Base-by-base conservation (phyloP, 2,888 invertebrate species). In the Meliscaeva auricollis region DNA sequence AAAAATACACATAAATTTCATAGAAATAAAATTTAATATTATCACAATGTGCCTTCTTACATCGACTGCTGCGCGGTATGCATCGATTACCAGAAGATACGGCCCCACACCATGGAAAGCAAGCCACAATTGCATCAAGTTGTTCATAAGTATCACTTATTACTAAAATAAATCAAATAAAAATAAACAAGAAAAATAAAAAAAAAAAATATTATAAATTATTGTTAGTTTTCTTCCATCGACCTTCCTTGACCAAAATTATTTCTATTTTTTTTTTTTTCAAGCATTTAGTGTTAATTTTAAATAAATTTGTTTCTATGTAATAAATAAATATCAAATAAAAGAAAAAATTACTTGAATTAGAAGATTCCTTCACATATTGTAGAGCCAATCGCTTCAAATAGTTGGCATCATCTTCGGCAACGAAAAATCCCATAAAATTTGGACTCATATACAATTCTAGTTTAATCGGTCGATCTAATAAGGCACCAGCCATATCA, bases 351-450 rank as follows among this genome's bases (percentile, higher is more conserved):
- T n/a, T 93, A 96, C 96, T 95, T 89, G 95, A 94, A 89, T 95
- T 94, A 64, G 95, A 94, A 15, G 96, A 95, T 93, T 96, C 96
- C 91, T 96, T 96, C 35, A 96, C 96, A 93, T 96, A 97, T 90
- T 96, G 95, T 88, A 95, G 93, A 2, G 97, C 96, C 88, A 97
- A 93, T 87, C 95, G 94, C 90, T 96, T 96, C 75, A 98, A 93
- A 91, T 96, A 95, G 88, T 96, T 96, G 0, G 96, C 96, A 92
- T 96, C 96, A 87, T 96, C 94, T 88, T 97, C 96, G 13, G 95
- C 95, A 2, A 98, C 95, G 92, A 98, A 98, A 62, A 97, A 94
- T 0, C 98, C 98, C 95, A 98, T 97, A 91, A 97, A 98, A 92
- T 97, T 97, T 17, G 95, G 95, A 32, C 97, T 97, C 62, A 96